These are phyloP conservation scores for Actenoides lindsayi DNA, from an alignment of 2,113 vertebrate genomes.

Conservation along the genomic window DNA sequence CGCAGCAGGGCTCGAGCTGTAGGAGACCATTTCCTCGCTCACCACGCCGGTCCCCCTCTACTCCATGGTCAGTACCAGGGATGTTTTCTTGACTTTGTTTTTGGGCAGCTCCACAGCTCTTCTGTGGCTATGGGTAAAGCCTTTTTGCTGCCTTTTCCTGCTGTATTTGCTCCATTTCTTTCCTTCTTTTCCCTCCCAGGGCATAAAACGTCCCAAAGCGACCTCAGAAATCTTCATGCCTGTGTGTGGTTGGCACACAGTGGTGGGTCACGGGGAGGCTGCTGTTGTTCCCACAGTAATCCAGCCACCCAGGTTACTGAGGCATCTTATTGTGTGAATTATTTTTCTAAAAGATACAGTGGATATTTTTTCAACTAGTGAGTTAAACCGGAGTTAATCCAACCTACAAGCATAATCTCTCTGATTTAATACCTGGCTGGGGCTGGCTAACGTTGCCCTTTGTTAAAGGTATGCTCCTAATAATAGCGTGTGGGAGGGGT, in stretches of 20 bases:
- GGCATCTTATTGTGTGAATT: no score
- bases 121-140: not conserved
- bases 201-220: not conserved
- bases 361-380: accelerated
- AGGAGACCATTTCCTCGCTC: not conserved
- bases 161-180: not conserved
- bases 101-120: not conserved
- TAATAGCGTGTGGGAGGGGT: not conserved
- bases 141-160: not conserved
- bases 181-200: no score
- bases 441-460: not conserved
- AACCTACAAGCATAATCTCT: not conserved
- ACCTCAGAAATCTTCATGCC: not conserved
- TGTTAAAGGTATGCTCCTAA: not conserved
- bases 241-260: not conserved
- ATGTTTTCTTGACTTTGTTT: not conserved
- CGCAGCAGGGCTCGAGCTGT: not conserved
- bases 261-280: not conserved
- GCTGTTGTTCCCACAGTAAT: not conserved
- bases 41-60: not conserved
- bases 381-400: not conserved
- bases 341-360: not conserved
- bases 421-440: not conserved
- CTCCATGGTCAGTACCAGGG: accelerated
- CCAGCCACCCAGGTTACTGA: accelerated